Conservation (phyloP, 2,888 invertebrate species). For the Tenthredo mesomela region DNA sequence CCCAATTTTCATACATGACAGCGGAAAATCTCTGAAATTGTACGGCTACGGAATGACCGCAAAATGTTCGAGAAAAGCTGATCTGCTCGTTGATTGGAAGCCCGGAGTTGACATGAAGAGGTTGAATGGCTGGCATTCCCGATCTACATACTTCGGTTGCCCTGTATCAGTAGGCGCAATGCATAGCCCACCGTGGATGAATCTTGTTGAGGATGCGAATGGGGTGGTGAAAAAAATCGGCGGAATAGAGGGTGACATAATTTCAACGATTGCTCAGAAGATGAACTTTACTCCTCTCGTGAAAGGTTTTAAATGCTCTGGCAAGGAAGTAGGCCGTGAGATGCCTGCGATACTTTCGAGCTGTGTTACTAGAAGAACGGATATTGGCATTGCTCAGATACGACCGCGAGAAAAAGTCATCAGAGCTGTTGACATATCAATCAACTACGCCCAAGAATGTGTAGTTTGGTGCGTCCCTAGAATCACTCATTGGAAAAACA, state of each 20-base stretch:
- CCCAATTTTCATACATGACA: background rate
- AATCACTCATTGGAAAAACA: background rate
- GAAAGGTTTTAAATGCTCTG: background rate
- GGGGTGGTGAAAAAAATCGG: background rate
- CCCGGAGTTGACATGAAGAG: background rate
- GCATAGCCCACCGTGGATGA: background rate
- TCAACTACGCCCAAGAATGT: too few relatives aligned
- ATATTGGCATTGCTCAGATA: background rate
- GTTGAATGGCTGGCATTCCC: background rate
- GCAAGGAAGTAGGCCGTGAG: background rate
- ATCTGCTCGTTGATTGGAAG: slow-evolving; percentile 7
- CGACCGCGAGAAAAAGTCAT: background rate
- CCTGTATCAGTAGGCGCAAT: background rate
- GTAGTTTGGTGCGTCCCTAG: background rate
- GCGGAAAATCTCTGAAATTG: background rate
- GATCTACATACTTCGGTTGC: background rate
- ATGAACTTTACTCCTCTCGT: background rate
- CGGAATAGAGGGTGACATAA: background rate
- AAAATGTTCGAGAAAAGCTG: background rate
- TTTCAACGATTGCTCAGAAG: background rate
- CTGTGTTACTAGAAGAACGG: background rate
- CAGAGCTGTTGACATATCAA: background rate
- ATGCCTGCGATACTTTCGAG: background rate
- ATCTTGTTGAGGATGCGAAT: background rate
- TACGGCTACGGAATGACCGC: background rate